Conservation (phyloP, 2,797 vertebrate species). For the Neomorphus geoffroyi region DNA sequence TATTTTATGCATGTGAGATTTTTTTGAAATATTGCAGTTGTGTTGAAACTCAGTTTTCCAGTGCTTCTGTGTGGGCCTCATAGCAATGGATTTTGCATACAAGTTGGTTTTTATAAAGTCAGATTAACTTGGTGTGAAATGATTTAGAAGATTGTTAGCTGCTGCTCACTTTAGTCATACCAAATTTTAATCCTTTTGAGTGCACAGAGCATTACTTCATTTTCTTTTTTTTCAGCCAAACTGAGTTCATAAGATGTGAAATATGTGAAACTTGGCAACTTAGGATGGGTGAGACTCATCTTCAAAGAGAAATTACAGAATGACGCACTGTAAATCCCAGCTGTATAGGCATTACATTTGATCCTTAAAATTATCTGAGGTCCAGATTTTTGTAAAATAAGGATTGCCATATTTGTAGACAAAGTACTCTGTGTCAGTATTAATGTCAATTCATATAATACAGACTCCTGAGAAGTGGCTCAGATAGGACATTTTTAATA, state of each 20-base stretch:
- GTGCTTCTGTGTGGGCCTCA: background rate
- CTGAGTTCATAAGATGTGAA: conserved; percentile 29
- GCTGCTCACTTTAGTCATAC: conserved; percentile 20
- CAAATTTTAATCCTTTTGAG: conserved; percentile 48
- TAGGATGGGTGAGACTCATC: conserved; percentile 31
- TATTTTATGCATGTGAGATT: background rate
- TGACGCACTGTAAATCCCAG: conserved; percentile 48
- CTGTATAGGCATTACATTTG: conserved; percentile 17
- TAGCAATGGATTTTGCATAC: background rate
- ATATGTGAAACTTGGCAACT: conserved; percentile 43
- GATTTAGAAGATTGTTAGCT: conserved; percentile 17
- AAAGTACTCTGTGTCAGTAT: background rate
- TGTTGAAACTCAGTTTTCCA: background rate
- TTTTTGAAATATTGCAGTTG: background rate
- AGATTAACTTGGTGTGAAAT: background rate
- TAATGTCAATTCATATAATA: background rate
- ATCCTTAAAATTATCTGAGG: background rate
- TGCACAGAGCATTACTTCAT: conserved; percentile 43
- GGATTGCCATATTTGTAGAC: background rate
- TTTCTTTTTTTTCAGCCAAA: background rate
- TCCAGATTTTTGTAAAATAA: background rate
- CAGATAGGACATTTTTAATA: background rate
- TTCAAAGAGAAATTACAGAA: conserved; percentile 55
- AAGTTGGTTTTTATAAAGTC: background rate
- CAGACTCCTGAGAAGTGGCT: background rate